Percentiles rank a stretch among this genome's conserved stretches.
These are phyloP conservation scores for Botia kubotai DNA, from an alignment of 2,797 vertebrate genomes.

Conservation along the genomic window DNA sequence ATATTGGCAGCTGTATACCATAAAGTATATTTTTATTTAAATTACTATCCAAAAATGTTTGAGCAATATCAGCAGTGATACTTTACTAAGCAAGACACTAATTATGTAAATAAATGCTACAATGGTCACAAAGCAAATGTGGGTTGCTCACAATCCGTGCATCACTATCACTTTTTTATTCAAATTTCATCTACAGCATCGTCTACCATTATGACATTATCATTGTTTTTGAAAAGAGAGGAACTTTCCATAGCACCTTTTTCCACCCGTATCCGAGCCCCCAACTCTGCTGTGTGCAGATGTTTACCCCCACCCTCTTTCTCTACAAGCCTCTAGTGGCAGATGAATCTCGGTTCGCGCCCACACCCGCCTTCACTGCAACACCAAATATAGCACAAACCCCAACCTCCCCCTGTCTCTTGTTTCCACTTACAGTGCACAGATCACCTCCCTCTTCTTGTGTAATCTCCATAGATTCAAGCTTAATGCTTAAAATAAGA, in stretches of 20 bases:
- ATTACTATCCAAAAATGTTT: too few species aligned
- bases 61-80: too few species aligned
- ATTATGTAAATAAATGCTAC: neutral
- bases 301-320: slow-evolving; percentile 23
- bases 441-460: slow-evolving; percentile 68
- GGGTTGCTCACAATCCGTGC: neutral
- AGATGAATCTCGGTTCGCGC: slow-evolving; percentile 69
- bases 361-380: slow-evolving; percentile 75
- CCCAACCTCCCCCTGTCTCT: slow-evolving; percentile 73
- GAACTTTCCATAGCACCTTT: slow-evolving; percentile 5
- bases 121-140: neutral
- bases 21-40: too few species aligned
- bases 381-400: slow-evolving; percentile 81
- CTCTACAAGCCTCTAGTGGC: slow-evolving; percentile 40
- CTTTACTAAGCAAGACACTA: too few species aligned
- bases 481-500: too few species aligned
- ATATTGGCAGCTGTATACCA: too few species aligned
- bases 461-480: slow-evolving; percentile 67
- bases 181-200: too few species aligned
- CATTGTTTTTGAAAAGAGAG: slow-evolving; percentile 14
- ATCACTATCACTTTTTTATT: too few species aligned
- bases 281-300: slow-evolving; percentile 23
- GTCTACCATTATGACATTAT: neutral
- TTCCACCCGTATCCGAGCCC: neutral
- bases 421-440: slow-evolving; percentile 65